Conservation (phyloP, 2,113 vertebrate genomes). For the Clupea harengus region DNA sequence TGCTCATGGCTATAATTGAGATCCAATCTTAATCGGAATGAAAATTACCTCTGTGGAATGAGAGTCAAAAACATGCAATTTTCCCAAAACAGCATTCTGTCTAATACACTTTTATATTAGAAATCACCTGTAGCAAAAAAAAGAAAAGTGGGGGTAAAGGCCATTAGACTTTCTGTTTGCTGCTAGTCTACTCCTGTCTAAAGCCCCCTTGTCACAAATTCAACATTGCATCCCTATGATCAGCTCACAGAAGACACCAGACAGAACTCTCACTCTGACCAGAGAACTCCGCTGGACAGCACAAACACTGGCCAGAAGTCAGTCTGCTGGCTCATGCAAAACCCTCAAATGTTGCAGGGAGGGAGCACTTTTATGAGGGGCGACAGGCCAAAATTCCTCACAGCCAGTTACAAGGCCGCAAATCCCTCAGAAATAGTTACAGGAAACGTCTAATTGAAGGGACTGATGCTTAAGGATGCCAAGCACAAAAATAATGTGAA, state of each 20-base stretch:
- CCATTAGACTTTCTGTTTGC: not conserved
- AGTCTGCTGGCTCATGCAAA: not conserved
- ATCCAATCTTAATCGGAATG: not conserved
- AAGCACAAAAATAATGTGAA: constrained; percentile 8
- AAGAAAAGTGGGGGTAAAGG: not conserved
- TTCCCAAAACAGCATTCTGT: not conserved
- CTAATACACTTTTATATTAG: not conserved
- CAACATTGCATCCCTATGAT: not conserved
- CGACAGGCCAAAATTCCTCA: constrained; percentile 20
- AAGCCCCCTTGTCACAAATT: not conserved
- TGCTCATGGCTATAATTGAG: not conserved
- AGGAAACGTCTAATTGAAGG: constrained; percentile 13
- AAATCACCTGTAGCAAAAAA: not conserved
- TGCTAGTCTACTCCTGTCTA: not conserved
- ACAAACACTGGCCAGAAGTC: constrained; percentile 11
- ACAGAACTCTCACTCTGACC: not conserved
- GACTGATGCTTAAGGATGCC: constrained; percentile 4
- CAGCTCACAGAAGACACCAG: not conserved
- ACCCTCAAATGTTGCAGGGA: not conserved
- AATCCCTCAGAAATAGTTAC: constrained; percentile 15
- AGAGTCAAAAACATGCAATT: not conserved
- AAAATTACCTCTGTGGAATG: not conserved
- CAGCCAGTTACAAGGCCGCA: constrained; percentile 17
- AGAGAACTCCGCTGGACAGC: not conserved
- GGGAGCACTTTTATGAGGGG: constrained; percentile 18